Evolutionary conservation across 2,888 invertebrate genomes (phyloP).

Genomic region (Athrips mouffetella): DNA sequence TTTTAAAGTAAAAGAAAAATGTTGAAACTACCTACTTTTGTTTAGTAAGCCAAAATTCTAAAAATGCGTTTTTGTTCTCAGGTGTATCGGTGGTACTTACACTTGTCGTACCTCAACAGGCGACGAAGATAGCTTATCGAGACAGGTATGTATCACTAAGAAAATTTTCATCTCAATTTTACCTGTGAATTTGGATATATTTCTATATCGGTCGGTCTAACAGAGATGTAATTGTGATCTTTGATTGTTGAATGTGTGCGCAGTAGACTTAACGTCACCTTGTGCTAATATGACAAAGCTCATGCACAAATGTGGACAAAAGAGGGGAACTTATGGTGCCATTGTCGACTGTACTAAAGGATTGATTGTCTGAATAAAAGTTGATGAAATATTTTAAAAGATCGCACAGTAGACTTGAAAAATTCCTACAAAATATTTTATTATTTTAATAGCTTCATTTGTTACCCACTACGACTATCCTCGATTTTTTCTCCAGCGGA

Average conservation of each 20-base stretch:
- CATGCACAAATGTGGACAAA: constrained; percentile 12
- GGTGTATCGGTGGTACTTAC: constrained; percentile 82
- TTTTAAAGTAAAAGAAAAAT: too few species aligned
- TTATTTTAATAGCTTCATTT: too few species aligned
- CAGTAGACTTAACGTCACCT: constrained; percentile 2
- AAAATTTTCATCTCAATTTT: background rate
- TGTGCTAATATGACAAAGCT: constrained; percentile 10
- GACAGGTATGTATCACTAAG: constrained; percentile 56
- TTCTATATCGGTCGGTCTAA: background rate
- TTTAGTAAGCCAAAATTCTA: too few species aligned
- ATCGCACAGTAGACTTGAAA: too few species aligned
- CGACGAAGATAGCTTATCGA: constrained; percentile 80
- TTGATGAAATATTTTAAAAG: too few species aligned
- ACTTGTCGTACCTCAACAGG: constrained; percentile 70
- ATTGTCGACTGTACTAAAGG: too few species aligned
- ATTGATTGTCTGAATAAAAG: too few species aligned
- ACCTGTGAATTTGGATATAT: background rate
- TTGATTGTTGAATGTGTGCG: background rate
- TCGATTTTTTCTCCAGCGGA: too few species aligned
- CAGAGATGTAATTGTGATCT: background rate
- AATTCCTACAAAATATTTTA: too few species aligned
- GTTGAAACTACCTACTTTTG: too few species aligned
- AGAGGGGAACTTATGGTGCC: too few species aligned
- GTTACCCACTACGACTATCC: too few species aligned
- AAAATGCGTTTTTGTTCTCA: constrained; percentile 37